Conservation (phyloP, 2,113 vertebrate species). For the Mugil cephalus region DNA sequence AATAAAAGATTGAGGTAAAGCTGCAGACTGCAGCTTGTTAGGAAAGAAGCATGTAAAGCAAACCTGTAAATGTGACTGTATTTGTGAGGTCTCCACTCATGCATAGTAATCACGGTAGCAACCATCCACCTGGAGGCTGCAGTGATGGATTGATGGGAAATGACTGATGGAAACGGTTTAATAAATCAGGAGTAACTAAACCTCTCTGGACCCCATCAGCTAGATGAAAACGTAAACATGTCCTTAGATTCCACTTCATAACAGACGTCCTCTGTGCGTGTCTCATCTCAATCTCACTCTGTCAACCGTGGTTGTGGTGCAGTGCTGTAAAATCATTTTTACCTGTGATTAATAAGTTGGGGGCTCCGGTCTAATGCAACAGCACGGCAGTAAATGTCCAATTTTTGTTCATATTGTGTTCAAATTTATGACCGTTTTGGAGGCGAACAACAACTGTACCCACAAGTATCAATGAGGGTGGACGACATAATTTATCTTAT, state of each 20-base stretch:
- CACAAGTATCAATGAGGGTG: too few species aligned
- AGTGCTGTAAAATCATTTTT: not conserved
- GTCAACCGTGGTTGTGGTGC: too few species aligned
- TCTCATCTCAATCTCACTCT: too few species aligned
- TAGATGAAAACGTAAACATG: slow-evolving; percentile 20
- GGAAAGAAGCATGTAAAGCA: not conserved
- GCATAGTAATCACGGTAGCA: slow-evolving; percentile 47
- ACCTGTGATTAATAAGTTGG: not conserved
- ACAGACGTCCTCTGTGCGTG: not conserved
- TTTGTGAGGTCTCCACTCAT: slow-evolving; percentile 47
- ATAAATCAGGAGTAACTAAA: not conserved
- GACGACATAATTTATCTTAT: too few species aligned
- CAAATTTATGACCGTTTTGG: too few species aligned
- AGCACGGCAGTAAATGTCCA: not conserved
- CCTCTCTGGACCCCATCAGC: not conserved
- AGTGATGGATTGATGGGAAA: not conserved
- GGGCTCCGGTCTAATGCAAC: not conserved
- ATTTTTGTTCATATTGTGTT: too few species aligned
- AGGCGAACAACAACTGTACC: too few species aligned
- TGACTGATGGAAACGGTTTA: slow-evolving; percentile 12
- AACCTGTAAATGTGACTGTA: slow-evolving; percentile 35
- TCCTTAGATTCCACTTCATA: too few species aligned
- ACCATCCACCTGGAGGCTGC: not conserved
- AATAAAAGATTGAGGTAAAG: slow-evolving; percentile 49
- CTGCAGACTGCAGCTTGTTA: slow-evolving; percentile 19